Evolutionary conservation across 2,888 invertebrate species (phyloP).

Genomic region (Plebejus anna): DNA sequence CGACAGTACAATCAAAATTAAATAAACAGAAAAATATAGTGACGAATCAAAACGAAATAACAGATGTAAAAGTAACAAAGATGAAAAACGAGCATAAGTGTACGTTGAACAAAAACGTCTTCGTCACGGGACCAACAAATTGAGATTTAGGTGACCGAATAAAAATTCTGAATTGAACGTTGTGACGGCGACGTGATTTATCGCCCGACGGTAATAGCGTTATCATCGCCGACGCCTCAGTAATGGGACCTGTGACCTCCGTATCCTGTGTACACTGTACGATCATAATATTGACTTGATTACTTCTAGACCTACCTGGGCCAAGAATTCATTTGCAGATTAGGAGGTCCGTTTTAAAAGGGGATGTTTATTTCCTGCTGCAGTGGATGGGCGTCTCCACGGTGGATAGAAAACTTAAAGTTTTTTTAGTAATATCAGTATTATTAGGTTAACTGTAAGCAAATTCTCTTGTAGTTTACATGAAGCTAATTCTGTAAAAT

Average conservation of each 20-base stretch:
- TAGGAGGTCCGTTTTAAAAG: not conserved
- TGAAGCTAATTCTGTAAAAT: not conserved
- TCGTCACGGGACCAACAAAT: conserved; percentile 38
- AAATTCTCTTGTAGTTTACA: not conserved
- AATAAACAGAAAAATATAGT: not conserved
- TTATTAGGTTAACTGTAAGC: not conserved
- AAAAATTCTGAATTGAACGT: conserved; percentile 49
- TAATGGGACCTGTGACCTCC: conserved; percentile 43
- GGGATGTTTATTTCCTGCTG: not conserved
- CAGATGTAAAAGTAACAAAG: not conserved
- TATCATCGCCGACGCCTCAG: conserved; percentile 46
- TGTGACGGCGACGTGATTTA: conserved; percentile 56
- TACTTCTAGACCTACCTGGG: conserved; percentile 15
- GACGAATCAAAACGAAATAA: not conserved
- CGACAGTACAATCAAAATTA: not conserved
- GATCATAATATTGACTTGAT: conserved; percentile 33
- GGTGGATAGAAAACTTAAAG: not conserved
- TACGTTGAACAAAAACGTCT: conserved; percentile 32
- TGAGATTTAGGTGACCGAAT: conserved; percentile 44
- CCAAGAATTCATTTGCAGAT: not conserved
- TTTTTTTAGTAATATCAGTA: not conserved
- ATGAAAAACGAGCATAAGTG: conserved; percentile 24
- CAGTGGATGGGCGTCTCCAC: no score
- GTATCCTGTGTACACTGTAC: conserved; percentile 38
- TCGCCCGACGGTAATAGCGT: conserved; percentile 50